Evolutionary conservation across 1,140 invertebrate genomes (phyloP).

Genomic region (Laodelphax striatellus): DNA sequence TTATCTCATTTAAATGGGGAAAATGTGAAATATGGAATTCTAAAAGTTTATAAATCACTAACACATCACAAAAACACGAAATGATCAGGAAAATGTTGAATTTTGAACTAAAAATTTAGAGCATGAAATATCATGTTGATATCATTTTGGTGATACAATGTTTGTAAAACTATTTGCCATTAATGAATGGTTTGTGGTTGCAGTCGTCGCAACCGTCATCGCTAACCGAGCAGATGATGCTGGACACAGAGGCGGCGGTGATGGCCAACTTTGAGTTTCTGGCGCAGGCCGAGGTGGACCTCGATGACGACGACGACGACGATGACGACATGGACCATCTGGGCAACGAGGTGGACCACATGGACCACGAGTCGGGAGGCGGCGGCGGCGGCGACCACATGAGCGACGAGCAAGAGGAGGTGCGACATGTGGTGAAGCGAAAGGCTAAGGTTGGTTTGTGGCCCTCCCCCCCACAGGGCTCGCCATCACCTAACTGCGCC

Average conservation of each 20-base stretch:
- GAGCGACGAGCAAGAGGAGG: neutral
- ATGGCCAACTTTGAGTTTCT: constrained; percentile 95
- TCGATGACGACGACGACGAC: constrained; percentile 76
- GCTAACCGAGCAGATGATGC: constrained; percentile 63
- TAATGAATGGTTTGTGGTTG: constrained; percentile 31
- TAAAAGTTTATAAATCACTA: too few relatives aligned
- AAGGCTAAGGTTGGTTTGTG: constrained; percentile 11
- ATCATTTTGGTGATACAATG: too few relatives aligned
- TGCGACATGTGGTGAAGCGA: constrained; percentile 17
- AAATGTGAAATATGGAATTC: too few relatives aligned
- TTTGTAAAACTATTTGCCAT: too few relatives aligned
- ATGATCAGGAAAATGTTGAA: too few relatives aligned
- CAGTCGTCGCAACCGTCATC: constrained; percentile 34
- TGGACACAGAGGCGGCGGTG: constrained; percentile 84
- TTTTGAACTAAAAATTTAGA: too few relatives aligned
- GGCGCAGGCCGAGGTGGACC: constrained; percentile 67
- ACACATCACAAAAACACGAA: too few relatives aligned
- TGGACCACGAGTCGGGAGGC: constrained; percentile 43
- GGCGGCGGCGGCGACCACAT: constrained; percentile 3
- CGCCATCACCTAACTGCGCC: neutral
- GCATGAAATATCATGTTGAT: too few relatives aligned
- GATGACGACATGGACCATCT: constrained; percentile 43
- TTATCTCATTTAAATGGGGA: too few relatives aligned
- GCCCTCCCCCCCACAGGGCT: neutral
- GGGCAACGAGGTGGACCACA: constrained; percentile 43